Evolutionary conservation across 1,140 invertebrate genomes (phyloP), one percentile per base, ranked within the genome.

Genomic region (Diabrotica virgifera): DNA sequence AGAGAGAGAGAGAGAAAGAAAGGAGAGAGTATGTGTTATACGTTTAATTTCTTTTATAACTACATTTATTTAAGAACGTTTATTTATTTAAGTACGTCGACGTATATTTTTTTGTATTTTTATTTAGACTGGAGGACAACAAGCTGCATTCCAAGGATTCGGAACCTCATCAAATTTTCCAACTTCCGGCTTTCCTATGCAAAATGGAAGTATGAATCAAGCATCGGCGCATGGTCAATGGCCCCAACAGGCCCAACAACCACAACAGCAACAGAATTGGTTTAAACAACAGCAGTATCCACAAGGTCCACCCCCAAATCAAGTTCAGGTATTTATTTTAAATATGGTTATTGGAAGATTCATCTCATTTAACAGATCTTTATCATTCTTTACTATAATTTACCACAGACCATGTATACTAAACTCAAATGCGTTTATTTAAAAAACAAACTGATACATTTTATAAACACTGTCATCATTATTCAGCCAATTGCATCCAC

Each of bases 111-210:
- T 10, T 51, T 62, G 56, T 58, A 67, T 14, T 63, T 51, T 13
- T 61, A 59, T 37, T 67, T 61, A 65, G 52, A 12, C 59, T 53
- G 13, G 59, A 36, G 13, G 59, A 36, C 40, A 58, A 14, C 66
- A 71, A 40, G 50, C 24, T 12, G 55, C 64, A 55, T 63, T 67
- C 24, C 68, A 63, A 58, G 68, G 58, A 62, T 73, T 71, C 59
- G 69, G 70, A 10, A 67, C 63, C 52, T 75, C 66, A 52, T 68
- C 70, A 11, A 69, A 66, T 62, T 58, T 58, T 8, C 14, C 60
- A 57, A 38, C 36, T 36, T 14, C 59, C 9, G 57, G 36, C 4
- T 68, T 61, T 59, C 59, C 66, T 7, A 40, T 60, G 5, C 66
- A 67, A 56, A 67, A 67, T 37, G 65, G 65, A 10, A 5, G 40